Percentiles rank a stretch among this genome's conserved stretches.
phyloP scores from a whole-genome alignment of 2,797 vertebrate genomes.

The Nannoperca obscura region DNA sequence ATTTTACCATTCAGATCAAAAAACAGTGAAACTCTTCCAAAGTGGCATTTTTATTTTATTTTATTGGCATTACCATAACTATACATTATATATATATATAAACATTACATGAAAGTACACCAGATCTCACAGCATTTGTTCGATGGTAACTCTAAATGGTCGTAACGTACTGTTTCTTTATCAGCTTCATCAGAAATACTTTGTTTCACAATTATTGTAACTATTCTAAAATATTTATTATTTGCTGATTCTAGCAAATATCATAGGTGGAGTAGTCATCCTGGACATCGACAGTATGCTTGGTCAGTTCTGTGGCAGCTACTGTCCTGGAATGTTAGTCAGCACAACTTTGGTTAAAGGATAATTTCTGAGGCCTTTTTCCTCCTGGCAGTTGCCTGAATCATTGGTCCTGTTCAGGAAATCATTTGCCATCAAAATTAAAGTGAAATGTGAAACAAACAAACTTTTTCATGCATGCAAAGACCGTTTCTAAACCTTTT shows the following conservation, averaged over 20 bases:
- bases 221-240: not conserved
- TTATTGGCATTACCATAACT: constrained; percentile 62
- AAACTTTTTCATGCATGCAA: constrained; percentile 2
- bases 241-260: not conserved
- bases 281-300: constrained; percentile 16
- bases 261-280: not conserved
- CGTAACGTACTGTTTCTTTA: constrained; percentile 18
- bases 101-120: constrained; percentile 62
- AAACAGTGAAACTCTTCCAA: constrained; percentile 13
- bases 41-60: constrained; percentile 43
- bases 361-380: constrained; percentile 5
- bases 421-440: constrained; percentile 12
- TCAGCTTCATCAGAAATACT: constrained; percentile 31
- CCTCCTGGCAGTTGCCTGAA: constrained; percentile 16
- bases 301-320: constrained; percentile 11
- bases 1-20: not conserved
- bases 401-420: constrained; percentile 6
- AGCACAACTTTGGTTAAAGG: not conserved
- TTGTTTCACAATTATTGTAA: not conserved
- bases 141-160: constrained; percentile 25
- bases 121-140: constrained; percentile 60
- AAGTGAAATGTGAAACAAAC: constrained; percentile 9
- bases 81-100: constrained; percentile 52
- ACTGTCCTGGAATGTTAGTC: constrained; percentile 37
- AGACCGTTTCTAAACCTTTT: not conserved